These are phyloP conservation scores for Erpetoichthys calabaricus DNA, from an alignment of 2,797 vertebrate species.

Conservation along the genomic window DNA sequence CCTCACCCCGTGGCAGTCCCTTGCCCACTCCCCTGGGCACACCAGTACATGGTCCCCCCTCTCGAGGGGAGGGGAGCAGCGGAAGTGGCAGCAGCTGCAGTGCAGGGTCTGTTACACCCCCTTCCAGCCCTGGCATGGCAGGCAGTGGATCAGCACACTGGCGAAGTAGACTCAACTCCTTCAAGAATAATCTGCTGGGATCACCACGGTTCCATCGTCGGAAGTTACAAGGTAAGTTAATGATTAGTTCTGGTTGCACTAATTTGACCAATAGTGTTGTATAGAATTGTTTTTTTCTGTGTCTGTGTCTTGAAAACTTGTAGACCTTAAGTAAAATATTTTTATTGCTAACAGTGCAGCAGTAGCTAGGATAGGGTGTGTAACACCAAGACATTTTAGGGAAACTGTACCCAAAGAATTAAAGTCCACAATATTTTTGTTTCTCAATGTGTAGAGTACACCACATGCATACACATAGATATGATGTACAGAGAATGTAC, in stretches of 20 bases:
- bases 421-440: no score
- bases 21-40: conserved; percentile 79
- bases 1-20: conserved; percentile 58
- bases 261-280: background rate
- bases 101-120: conserved; percentile 65
- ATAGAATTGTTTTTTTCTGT: no score
- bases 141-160: conserved; percentile 80
- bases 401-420: no score
- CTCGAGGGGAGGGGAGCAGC: conserved; percentile 53
- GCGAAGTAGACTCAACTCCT: conserved; percentile 83
- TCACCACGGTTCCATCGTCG: conserved; percentile 86
- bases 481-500: no score
- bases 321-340: no score
- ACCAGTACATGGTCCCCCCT: conserved; percentile 76
- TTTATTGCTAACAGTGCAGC: no score
- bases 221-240: conserved; percentile 80
- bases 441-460: no score
- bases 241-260: background rate
- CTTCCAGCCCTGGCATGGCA: conserved; percentile 59
- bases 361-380: no score
- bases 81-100: conserved; percentile 26
- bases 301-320: no score
- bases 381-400: no score
- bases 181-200: conserved; percentile 84
- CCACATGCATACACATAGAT: no score